These are phyloP conservation scores for Drosophila rufa DNA, from an alignment of 1,140 invertebrate species.

Conservation along the genomic window DNA sequence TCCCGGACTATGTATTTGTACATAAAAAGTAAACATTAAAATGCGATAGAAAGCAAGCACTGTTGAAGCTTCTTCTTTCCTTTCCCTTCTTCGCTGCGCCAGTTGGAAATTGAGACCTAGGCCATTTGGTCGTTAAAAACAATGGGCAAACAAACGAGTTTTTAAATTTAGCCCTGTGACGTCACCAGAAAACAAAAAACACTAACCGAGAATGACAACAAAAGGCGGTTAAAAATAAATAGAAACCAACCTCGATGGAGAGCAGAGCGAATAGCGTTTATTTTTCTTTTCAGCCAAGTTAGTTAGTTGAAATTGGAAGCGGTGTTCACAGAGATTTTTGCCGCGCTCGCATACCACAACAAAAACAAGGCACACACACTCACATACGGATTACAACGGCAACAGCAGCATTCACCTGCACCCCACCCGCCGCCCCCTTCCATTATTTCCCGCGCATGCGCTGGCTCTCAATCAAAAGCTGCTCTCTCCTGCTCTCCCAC, in stretches of 20 bases:
- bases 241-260: slow-evolving; percentile 51
- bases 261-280: slow-evolving; percentile 20
- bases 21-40: slow-evolving; percentile 47
- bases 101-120: slow-evolving; percentile 41
- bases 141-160: slow-evolving; percentile 72
- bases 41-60: slow-evolving; percentile 37
- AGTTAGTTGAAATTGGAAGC: slow-evolving; percentile 61
- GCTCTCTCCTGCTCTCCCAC: slow-evolving; percentile 13
- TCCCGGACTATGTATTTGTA: slow-evolving; percentile 16
- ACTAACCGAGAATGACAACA: slow-evolving; percentile 58
- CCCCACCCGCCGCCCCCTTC: slow-evolving; percentile 16
- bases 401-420: slow-evolving; percentile 70
- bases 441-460: slow-evolving; percentile 57
- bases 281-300: slow-evolving; percentile 55
- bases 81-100: slow-evolving; percentile 6
- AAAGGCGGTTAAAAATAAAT: slow-evolving; percentile 48
- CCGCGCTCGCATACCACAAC: slow-evolving; percentile 69
- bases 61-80: slow-evolving; percentile 1
- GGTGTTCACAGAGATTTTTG: slow-evolving; percentile 56
- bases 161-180: slow-evolving; percentile 69
- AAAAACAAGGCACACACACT: slow-evolving; percentile 34
- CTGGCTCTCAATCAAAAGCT: slow-evolving; percentile 56
- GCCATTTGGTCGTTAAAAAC: slow-evolving; percentile 46
- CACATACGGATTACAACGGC: slow-evolving; percentile 46
- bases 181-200: slow-evolving; percentile 60